These are phyloP conservation scores for Hyperopisus bebe DNA, from an alignment of 2,113 vertebrate genomes.

Conservation along the genomic window DNA sequence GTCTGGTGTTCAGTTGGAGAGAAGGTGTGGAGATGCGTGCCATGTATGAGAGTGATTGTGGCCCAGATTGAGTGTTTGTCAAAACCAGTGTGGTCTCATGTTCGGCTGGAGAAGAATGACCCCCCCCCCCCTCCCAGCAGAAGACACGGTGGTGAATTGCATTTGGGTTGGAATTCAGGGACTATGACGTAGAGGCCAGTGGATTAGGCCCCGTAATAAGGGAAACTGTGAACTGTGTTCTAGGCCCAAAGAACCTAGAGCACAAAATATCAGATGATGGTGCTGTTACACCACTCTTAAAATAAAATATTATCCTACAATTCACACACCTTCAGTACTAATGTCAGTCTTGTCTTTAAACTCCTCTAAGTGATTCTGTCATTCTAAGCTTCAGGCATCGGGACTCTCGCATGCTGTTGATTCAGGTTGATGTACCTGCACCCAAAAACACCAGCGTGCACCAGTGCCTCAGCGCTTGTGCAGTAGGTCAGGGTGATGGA, in stretches of 20 bases:
- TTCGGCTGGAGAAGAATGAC: not conserved
- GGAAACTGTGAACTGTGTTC: not conserved
- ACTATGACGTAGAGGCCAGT: not conserved
- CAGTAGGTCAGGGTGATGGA: conserved; percentile 47
- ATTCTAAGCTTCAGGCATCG: not conserved
- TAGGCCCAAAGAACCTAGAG: not conserved
- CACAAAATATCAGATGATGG: not conserved
- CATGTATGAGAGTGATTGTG: not conserved
- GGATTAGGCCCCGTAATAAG: not conserved
- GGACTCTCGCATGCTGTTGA: not conserved
- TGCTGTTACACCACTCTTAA: not conserved
- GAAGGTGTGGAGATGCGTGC: not conserved
- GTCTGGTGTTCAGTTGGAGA: not conserved
- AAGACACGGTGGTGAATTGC: not conserved
- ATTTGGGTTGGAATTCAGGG: not conserved
- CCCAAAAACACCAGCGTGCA: conserved; percentile 3
- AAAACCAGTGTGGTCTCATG: not conserved
- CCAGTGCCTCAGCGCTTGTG: not conserved
- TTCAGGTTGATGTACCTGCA: not conserved
- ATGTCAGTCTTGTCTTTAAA: not conserved
- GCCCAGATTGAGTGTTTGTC: not conserved
- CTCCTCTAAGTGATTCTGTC: not conserved
- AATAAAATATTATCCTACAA: not conserved
- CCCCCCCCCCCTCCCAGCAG: not conserved
- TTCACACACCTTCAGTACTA: not conserved